Conservation (phyloP, 2,888 invertebrate species). For the Sphecodes monilicornis region DNA sequence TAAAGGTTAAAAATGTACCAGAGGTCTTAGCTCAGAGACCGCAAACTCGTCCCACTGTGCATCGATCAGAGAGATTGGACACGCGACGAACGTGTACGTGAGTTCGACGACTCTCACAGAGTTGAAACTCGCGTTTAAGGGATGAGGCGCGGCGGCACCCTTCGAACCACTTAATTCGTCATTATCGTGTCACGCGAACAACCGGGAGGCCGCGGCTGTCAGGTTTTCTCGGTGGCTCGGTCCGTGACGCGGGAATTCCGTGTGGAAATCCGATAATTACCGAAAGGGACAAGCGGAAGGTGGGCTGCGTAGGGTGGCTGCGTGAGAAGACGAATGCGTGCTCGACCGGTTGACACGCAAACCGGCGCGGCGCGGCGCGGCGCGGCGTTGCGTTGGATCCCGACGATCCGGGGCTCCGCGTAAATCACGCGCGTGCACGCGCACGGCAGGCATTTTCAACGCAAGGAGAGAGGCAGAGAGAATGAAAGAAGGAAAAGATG, state of each 20-base stretch:
- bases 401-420: conserved; percentile 44
- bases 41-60: background rate
- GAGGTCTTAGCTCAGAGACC: background rate
- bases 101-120: conserved; percentile 9
- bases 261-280: conserved; percentile 77
- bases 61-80: background rate
- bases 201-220: conserved; percentile 55
- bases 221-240: conserved; percentile 50
- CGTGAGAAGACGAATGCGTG: conserved; percentile 64
- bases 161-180: conserved; percentile 65
- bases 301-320: conserved; percentile 47
- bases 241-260: conserved; percentile 49
- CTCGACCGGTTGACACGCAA: conserved; percentile 61
- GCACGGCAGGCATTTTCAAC: conserved; percentile 8
- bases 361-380: no score
- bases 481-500: background rate
- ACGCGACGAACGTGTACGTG: conserved; percentile 7
- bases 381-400: conserved; percentile 32
- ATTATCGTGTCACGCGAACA: conserved; percentile 73
- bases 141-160: background rate
- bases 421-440: conserved; percentile 62
- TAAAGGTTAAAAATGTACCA: background rate
- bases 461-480: background rate
- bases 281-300: conserved; percentile 61
- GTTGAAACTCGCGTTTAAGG: background rate